Evolutionary conservation across 2,888 invertebrate genomes (phyloP).

Genomic region (Piscicola geometra): DNA sequence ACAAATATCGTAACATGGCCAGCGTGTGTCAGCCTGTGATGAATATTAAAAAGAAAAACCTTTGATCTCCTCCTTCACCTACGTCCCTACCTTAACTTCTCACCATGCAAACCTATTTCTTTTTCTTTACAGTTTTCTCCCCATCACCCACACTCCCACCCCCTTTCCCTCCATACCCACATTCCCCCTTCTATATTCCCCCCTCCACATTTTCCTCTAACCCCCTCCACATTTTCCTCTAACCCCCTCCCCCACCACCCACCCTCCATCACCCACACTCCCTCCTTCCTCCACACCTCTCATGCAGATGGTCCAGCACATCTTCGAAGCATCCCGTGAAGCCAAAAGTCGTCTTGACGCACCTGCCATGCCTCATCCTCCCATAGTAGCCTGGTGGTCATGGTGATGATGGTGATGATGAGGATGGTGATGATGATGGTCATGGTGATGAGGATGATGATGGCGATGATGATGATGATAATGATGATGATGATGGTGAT

Average conservation of each 20-base stretch:
- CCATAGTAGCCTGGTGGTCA: constrained; percentile 33
- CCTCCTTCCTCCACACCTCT: constrained; percentile 13
- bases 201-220: not conserved
- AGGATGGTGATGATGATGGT: not conserved
- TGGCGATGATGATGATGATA: not conserved
- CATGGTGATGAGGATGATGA: not conserved
- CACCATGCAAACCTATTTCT: too few species aligned
- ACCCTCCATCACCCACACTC: not conserved
- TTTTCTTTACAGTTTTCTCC: too few species aligned
- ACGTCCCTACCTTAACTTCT: too few species aligned
- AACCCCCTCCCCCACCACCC: not conserved
- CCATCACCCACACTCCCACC: too few species aligned
- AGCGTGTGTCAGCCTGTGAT: too few species aligned
- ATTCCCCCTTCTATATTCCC: not conserved
- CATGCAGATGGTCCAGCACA: constrained; percentile 36
- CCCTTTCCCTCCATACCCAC: not conserved
- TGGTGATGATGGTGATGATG: not conserved
- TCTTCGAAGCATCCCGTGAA: constrained; percentile 38
- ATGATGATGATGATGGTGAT: not conserved
- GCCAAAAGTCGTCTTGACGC: constrained; percentile 36
- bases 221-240: not conserved
- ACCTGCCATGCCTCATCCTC: constrained; percentile 37
- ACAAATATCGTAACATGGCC: too few species aligned
- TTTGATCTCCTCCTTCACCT: too few species aligned
- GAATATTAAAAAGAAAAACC: too few species aligned